A percentile compares a stretch with the other conserved stretches of the same genome.
These are phyloP conservation scores for Tachina grossa DNA, from an alignment of 2,888 invertebrate species.

Conservation along the genomic window DNA sequence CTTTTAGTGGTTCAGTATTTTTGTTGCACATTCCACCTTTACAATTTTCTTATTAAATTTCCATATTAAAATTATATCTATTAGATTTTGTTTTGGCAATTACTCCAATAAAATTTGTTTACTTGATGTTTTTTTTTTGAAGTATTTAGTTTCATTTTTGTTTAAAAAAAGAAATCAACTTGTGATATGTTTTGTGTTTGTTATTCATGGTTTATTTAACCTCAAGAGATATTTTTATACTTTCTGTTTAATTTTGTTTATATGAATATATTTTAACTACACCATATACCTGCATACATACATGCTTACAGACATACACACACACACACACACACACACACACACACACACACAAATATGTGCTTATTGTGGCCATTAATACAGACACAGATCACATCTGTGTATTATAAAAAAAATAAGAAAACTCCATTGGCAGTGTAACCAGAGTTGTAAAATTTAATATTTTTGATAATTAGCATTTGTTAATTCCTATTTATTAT, in stretches of 20 bases:
- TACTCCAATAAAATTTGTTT: no score
- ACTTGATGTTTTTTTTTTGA: no score
- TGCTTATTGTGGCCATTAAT: not conserved
- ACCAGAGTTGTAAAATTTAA: not conserved
- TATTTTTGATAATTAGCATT: no score
- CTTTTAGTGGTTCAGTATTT: no score
- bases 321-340: not conserved
- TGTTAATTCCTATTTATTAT: no score
- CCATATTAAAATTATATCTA: no score
- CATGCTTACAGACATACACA: no score
- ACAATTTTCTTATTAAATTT: no score
- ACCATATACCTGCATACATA: not conserved
- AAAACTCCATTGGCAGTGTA: not conserved
- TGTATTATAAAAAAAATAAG: conserved; percentile 32
- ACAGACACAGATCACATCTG: not conserved
- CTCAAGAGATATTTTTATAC: conserved; percentile 51
- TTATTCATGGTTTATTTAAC: conserved; percentile 34
- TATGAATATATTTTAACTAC: conserved; percentile 55
- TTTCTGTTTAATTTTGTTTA: conserved; percentile 39
- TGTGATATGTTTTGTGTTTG: conserved; percentile 17
- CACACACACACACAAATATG: not conserved
- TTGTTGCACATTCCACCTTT: no score
- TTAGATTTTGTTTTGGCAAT: no score
- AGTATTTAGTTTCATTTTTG: not conserved
- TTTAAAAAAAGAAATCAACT: not conserved